A percentile compares a stretch with the other conserved stretches of the same genome.
These are phyloP conservation scores for Ibidorhyncha struthersii DNA, from an alignment of 2,113 vertebrate species.

Conservation along the genomic window DNA sequence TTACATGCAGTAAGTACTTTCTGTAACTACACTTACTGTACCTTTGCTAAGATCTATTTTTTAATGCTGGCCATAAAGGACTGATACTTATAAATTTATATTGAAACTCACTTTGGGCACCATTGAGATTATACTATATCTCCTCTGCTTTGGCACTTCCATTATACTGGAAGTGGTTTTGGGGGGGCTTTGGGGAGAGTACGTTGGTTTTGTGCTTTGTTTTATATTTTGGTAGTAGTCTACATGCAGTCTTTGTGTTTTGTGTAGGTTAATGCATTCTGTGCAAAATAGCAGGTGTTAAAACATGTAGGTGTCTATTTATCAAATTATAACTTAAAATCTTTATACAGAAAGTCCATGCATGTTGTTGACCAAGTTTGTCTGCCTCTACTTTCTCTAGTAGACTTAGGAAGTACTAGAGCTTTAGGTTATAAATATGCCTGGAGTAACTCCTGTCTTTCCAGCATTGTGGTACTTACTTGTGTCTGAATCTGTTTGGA, in stretches of 20 bases:
- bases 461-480: background rate
- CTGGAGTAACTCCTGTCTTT: background rate
- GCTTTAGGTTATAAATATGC: background rate
- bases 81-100: background rate
- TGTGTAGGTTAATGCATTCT: background rate
- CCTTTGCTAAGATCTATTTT: background rate
- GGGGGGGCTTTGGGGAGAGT: background rate
- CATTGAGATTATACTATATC: background rate
- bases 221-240: background rate
- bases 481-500: background rate
- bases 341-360: background rate
- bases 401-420: background rate
- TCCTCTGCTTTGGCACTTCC: background rate
- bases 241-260: background rate
- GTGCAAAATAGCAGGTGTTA: background rate
- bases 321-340: background rate
- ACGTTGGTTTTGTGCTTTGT: fast-evolving
- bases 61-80: background rate
- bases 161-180: background rate
- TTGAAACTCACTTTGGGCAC: background rate
- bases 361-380: background rate
- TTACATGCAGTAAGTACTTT: slow-evolving; percentile 83
- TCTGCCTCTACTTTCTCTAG: background rate
- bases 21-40: background rate
- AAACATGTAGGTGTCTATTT: background rate